These are phyloP conservation scores for Cyanocitta stelleri DNA, from an alignment of 2,113 vertebrate species.

Conservation along the genomic window DNA sequence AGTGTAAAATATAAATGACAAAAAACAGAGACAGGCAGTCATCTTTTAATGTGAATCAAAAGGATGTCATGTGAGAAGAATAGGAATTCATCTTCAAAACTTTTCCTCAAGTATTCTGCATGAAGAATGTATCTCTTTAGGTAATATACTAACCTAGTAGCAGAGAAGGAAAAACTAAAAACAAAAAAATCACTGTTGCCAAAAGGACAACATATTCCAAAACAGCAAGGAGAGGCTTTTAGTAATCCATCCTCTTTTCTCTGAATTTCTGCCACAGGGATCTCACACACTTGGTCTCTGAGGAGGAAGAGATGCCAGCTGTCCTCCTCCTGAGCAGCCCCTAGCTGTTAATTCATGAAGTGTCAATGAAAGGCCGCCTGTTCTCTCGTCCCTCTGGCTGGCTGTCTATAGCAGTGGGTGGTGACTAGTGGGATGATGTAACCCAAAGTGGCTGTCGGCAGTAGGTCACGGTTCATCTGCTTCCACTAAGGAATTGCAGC, in stretches of 20 bases:
- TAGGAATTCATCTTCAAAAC: background rate
- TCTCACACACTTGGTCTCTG: background rate
- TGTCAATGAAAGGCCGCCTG: constrained; percentile 1
- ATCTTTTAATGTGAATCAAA: constrained; percentile 15
- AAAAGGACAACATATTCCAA: background rate
- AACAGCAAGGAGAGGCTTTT: background rate
- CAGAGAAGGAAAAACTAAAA: background rate
- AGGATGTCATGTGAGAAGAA: background rate
- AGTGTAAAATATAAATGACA: background rate
- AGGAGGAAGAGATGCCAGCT: constrained; percentile 31
- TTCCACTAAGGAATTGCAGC: constrained; percentile 47
- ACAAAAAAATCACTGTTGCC: background rate
- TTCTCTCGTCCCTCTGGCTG: background rate
- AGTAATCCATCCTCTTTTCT: background rate
- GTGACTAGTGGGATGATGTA: constrained; percentile 40
- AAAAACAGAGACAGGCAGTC: constrained; percentile 5
- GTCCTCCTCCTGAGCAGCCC: background rate
- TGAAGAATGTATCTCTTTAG: background rate
- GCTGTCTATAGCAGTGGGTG: constrained; percentile 5
- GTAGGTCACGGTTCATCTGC: constrained; percentile 35
- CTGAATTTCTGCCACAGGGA: background rate
- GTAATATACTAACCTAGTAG: background rate
- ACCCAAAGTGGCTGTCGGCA: background rate
- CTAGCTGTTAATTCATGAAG: constrained; percentile 43
- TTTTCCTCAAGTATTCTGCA: background rate